These are phyloP conservation scores for Heliangelus exortis DNA, from an alignment of 2,797 vertebrate genomes.

Conservation along the genomic window DNA sequence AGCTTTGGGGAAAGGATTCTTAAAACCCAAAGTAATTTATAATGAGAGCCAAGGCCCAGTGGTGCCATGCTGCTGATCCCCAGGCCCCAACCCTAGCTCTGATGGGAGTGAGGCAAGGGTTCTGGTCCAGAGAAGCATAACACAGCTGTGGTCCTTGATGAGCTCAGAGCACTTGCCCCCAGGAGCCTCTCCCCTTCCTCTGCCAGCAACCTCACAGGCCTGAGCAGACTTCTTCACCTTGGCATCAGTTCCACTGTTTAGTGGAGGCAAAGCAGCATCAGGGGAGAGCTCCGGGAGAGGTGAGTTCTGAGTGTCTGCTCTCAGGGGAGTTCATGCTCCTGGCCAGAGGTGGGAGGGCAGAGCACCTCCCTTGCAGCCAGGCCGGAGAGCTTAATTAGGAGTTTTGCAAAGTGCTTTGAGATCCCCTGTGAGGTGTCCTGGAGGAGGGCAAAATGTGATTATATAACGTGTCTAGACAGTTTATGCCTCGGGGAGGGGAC, in stretches of 20 bases:
- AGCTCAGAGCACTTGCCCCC: not conserved
- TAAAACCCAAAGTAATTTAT: not conserved
- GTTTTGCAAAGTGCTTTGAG: not conserved
- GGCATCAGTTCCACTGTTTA: not conserved
- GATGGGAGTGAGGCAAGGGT: rapidly evolving
- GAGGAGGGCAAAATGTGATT: slow-evolving; percentile 39
- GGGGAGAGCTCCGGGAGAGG: not conserved
- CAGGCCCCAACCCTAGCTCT: not conserved
- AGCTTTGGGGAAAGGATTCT: not conserved
- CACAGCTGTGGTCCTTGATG: no score
- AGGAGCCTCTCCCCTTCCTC: not conserved
- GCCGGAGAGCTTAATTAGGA: not conserved
- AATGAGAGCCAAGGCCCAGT: not conserved
- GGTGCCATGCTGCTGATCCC: not conserved
- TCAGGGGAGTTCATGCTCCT: not conserved
- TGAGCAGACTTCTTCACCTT: not conserved
- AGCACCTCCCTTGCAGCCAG: not conserved
- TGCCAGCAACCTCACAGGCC: rapidly evolving
- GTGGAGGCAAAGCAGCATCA: not conserved
- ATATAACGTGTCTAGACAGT: slow-evolving; percentile 23
- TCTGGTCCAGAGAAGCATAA: not conserved
- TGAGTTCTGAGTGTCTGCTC: not conserved
- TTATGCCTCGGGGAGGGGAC: not conserved
- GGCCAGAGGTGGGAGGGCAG: not conserved
- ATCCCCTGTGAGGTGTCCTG: not conserved